Evolutionary conservation across 2,888 invertebrate species (phyloP).

Genomic region (Perdita meconis): DNA sequence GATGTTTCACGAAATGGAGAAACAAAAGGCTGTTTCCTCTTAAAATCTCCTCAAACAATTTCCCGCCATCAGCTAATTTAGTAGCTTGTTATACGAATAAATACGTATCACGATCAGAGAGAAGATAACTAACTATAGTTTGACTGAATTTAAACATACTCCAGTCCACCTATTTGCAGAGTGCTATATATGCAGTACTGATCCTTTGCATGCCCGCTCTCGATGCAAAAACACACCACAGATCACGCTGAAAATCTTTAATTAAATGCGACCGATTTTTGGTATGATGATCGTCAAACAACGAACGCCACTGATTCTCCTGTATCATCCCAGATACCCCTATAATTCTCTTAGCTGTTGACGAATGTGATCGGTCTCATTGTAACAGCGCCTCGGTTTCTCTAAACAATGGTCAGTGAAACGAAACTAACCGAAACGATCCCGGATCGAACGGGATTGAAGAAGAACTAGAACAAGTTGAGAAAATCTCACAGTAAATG

Average conservation of each 20-base stretch:
- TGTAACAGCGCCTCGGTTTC: neutral
- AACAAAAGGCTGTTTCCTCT: conserved; percentile 1
- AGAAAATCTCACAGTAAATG: neutral
- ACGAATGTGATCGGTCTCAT: conserved; percentile 62
- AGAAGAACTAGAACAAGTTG: too few relatives aligned
- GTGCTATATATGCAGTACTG: conserved; percentile 51
- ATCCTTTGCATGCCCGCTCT: conserved; percentile 52
- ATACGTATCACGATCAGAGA: conserved; percentile 13
- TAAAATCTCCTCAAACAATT: conserved; percentile 8
- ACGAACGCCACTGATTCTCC: conserved; percentile 73
- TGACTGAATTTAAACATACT: conserved; percentile 38
- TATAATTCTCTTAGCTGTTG: conserved; percentile 58
- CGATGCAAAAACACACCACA: conserved; percentile 30
- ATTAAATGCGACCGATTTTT: conserved; percentile 79
- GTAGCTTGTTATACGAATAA: conserved; percentile 32
- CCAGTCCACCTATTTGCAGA: conserved; percentile 47
- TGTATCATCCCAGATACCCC: conserved; percentile 73
- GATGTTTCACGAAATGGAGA: neutral
- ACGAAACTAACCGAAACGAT: too few relatives aligned
- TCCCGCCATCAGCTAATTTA: conserved; percentile 19
- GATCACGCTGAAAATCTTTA: conserved; percentile 69
- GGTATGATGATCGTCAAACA: conserved; percentile 71
- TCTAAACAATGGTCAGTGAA: too few relatives aligned
- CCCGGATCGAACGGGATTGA: too few relatives aligned
- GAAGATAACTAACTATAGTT: conserved; percentile 38